Evolutionary conservation across 2,113 vertebrate species (phyloP).

Genomic region (Sturnus vulgaris): DNA sequence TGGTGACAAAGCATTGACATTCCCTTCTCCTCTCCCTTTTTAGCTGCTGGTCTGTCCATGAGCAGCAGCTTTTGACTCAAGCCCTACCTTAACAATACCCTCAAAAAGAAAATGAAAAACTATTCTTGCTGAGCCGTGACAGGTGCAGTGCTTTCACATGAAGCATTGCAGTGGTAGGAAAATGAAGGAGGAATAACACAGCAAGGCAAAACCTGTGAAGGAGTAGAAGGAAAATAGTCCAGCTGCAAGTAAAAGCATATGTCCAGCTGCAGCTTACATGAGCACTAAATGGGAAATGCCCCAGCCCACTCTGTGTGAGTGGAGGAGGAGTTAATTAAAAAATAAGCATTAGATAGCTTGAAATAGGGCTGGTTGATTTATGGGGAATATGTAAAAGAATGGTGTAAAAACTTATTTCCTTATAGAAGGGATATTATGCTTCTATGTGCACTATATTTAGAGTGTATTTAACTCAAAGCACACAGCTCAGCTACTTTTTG

Average conservation of each 20-base stretch:
- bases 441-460: background rate
- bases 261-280: background rate
- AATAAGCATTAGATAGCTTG: background rate
- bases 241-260: background rate
- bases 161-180: background rate
- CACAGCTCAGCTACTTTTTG: background rate
- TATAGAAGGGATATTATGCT: background rate
- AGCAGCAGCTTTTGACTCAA: background rate
- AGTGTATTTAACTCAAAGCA: background rate
- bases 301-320: background rate
- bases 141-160: background rate
- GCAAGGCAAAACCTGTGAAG: background rate
- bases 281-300: background rate
- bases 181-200: background rate
- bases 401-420: background rate
- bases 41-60: background rate
- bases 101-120: background rate
- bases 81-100: background rate
- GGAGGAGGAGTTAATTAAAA: background rate
- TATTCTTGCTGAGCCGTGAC: background rate
- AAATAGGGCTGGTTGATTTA: background rate
- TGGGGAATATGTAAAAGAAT: background rate
- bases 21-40: background rate
- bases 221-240: background rate
- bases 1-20: background rate